Percentiles rank a stretch among this genome's conserved stretches.
These are phyloP conservation scores for Formicarius rufipectus DNA, from an alignment of 2,113 vertebrate genomes.

Conservation along the genomic window DNA sequence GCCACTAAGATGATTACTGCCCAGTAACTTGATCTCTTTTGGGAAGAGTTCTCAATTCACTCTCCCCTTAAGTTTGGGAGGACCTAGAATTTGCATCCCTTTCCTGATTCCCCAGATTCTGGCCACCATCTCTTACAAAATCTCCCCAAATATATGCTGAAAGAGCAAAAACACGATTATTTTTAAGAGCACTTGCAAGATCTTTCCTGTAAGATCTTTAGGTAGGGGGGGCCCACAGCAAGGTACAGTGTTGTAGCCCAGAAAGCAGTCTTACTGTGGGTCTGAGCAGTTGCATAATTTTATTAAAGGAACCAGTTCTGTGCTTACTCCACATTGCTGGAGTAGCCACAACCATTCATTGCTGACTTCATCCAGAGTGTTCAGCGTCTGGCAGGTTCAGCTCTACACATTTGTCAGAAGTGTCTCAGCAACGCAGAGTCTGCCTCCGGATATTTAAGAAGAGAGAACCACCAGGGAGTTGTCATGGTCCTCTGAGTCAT, in stretches of 20 bases:
- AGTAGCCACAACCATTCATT: background rate
- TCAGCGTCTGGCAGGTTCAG: background rate
- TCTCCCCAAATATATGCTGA: background rate
- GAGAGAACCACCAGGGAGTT: background rate
- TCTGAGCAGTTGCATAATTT: background rate
- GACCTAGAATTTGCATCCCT: background rate
- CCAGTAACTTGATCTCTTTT: background rate
- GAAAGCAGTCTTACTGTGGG: background rate
- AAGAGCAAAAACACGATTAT: background rate
- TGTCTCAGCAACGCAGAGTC: background rate
- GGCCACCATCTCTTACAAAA: background rate
- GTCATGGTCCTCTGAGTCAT: background rate
- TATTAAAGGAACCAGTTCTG: background rate
- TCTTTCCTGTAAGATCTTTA: background rate
- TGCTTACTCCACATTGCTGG: background rate
- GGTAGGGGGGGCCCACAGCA: background rate
- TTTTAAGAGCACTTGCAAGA: background rate
- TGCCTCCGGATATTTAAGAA: background rate
- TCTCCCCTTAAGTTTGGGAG: background rate
- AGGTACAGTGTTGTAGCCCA: background rate
- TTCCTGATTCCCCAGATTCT: background rate
- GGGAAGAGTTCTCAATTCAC: background rate
- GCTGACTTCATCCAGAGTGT: background rate
- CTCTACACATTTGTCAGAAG: background rate
- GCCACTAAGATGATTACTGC: background rate